These are phyloP conservation scores for Lepus timidus DNA, from an alignment of 2,113 vertebrate genomes.

Conservation along the genomic window DNA sequence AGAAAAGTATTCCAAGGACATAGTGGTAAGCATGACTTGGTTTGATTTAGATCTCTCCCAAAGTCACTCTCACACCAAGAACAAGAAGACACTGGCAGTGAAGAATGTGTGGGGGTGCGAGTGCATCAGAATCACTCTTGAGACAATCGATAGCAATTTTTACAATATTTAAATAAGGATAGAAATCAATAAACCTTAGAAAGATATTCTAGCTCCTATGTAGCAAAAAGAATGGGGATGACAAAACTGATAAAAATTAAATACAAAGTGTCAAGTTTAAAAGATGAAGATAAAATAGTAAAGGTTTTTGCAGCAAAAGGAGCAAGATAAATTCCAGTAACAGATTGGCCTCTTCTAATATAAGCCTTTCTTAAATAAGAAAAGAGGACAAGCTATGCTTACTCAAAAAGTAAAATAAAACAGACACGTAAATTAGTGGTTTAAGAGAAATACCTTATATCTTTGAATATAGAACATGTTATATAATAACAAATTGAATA, in stretches of 20 bases:
- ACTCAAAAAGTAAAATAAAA: constrained; percentile 15
- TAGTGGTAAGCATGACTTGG: not conserved
- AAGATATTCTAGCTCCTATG: constrained; percentile 25
- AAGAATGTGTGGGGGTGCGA: not conserved
- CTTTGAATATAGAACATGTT: not conserved
- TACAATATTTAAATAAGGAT: constrained; percentile 75
- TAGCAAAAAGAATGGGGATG: constrained; percentile 65
- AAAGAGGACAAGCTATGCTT: not conserved
- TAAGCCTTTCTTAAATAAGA: not conserved
- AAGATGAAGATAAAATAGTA: constrained; percentile 75
- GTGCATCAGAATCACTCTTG: not conserved
- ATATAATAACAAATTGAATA: not conserved
- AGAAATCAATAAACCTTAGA: constrained; percentile 74
- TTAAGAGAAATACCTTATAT: not conserved
- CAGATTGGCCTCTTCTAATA: not conserved
- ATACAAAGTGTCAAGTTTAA: constrained; percentile 70
- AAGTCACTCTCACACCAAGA: constrained; percentile 64
- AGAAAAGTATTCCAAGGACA: constrained; percentile 64
- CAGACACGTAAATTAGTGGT: not conserved
- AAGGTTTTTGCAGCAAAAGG: constrained; percentile 1
- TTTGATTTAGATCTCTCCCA: constrained; percentile 68
- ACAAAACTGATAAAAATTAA: constrained; percentile 72
- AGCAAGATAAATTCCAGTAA: constrained; percentile 35
- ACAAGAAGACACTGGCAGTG: constrained; percentile 12
- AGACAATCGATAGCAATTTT: constrained; percentile 79